Conservation (phyloP, 2,113 vertebrate genomes). For the Perccottus glenii region DNA sequence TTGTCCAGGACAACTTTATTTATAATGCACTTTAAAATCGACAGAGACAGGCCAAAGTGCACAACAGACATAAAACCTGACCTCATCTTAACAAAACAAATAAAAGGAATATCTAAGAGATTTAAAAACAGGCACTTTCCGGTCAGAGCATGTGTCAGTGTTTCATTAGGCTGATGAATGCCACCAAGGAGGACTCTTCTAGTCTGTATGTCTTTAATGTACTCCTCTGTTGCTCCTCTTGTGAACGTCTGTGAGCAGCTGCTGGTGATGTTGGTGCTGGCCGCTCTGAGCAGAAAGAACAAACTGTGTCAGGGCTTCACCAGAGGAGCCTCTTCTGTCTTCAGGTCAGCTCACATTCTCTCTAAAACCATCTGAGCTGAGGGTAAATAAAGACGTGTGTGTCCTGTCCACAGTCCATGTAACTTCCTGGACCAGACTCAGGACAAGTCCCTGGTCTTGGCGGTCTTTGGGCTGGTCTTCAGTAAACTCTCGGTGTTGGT, state of each 20-base stretch:
- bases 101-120: too few species aligned
- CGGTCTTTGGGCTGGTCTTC: constrained; percentile 84
- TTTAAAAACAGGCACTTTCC: too few species aligned
- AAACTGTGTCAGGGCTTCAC: constrained; percentile 68
- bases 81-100: too few species aligned
- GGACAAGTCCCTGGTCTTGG: constrained; percentile 70
- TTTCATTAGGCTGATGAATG: too few species aligned
- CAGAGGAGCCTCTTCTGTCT: constrained; percentile 75
- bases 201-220: too few species aligned
- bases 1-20: too few species aligned
- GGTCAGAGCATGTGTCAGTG: too few species aligned
- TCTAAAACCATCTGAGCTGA: neutral
- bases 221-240: too few species aligned
- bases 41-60: too few species aligned
- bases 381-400: neutral
- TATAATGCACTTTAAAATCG: too few species aligned
- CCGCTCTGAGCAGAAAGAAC: constrained; percentile 76
- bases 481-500: constrained; percentile 83
- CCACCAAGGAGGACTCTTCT: too few species aligned
- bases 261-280: constrained; percentile 77
- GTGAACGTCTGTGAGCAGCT: constrained; percentile 60
- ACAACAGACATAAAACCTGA: too few species aligned
- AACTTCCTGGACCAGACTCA: constrained; percentile 84
- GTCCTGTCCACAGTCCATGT: constrained; percentile 75
- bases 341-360: constrained; percentile 78